Evolutionary conservation across 2,888 invertebrate genomes (phyloP).

Genomic region (Chorisops tibialis): DNA sequence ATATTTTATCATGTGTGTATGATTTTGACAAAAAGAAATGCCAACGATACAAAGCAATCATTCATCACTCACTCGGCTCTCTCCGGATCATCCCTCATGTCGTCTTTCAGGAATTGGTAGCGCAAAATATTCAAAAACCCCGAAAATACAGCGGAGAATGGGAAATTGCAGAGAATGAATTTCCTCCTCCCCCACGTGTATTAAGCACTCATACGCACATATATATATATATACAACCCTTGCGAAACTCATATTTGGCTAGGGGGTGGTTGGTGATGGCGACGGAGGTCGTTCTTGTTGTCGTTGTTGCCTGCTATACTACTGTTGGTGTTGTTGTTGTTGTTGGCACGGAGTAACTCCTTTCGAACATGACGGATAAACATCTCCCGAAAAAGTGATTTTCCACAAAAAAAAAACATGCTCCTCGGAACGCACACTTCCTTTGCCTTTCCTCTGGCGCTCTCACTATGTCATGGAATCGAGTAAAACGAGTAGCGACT

Average conservation of each 20-base stretch:
- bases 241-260: slow-evolving; percentile 3
- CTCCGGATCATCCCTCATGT: slow-evolving; percentile 30
- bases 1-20: slow-evolving; percentile 33
- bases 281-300: not conserved
- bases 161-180: slow-evolving; percentile 4
- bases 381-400: slow-evolving; percentile 32
- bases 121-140: not conserved
- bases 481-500: slow-evolving; percentile 15
- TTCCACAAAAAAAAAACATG: slow-evolving; percentile 30
- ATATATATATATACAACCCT: slow-evolving; percentile 11
- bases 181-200: slow-evolving; percentile 1
- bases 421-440: slow-evolving; percentile 27
- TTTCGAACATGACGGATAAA: slow-evolving; percentile 33
- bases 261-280: slow-evolving; percentile 1
- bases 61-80: slow-evolving; percentile 30
- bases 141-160: not conserved
- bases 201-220: slow-evolving; percentile 11
- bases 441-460: not conserved
- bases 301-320: not conserved
- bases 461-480: slow-evolving; percentile 13
- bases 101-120: slow-evolving; percentile 17
- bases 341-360: slow-evolving; percentile 25
- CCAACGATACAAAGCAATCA: slow-evolving; percentile 33
- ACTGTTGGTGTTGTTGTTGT: not conserved
- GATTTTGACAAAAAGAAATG: slow-evolving; percentile 33